These are phyloP conservation scores for Ecliptopera silaceata DNA, from an alignment of 2,888 invertebrate genomes.

Conservation along the genomic window DNA sequence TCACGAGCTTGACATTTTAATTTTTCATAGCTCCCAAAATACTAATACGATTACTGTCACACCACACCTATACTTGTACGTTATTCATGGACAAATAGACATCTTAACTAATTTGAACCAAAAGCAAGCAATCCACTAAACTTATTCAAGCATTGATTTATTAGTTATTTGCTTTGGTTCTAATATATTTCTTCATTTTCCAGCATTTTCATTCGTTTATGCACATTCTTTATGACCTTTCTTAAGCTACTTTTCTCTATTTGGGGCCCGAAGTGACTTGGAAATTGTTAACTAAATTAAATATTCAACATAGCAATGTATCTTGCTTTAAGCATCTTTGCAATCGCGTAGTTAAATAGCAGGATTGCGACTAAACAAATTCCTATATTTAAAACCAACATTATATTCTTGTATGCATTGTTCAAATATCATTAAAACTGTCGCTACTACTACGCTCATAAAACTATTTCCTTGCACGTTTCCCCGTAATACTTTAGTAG, in stretches of 20 bases:
- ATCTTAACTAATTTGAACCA: slow-evolving; percentile 13
- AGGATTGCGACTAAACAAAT: not conserved
- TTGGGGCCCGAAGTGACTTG: too few relatives aligned
- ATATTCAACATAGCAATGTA: too few relatives aligned
- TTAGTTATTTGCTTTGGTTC: too few relatives aligned
- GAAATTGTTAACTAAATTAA: too few relatives aligned
- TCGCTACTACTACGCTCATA: not conserved
- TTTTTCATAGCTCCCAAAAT: slow-evolving; percentile 30
- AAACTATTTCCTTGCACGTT: not conserved
- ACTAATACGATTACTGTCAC: slow-evolving; percentile 29
- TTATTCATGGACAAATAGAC: slow-evolving; percentile 23
- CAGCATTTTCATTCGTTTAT: too few relatives aligned
- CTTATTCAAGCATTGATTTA: not conserved
- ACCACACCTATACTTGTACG: slow-evolving; percentile 20
- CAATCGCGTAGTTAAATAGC: too few relatives aligned
- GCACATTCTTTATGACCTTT: too few relatives aligned
- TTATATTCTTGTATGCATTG: too few relatives aligned
- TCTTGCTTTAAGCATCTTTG: too few relatives aligned
- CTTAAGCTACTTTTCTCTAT: too few relatives aligned
- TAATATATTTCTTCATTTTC: too few relatives aligned
- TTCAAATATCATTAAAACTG: not conserved
- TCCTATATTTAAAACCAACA: too few relatives aligned
- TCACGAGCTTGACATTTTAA: slow-evolving; percentile 30
- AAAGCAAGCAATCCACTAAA: not conserved
- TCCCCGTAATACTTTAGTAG: not conserved